Evolutionary conservation across 2,888 invertebrate genomes (phyloP).

Genomic region (Lissonota sp.): DNA sequence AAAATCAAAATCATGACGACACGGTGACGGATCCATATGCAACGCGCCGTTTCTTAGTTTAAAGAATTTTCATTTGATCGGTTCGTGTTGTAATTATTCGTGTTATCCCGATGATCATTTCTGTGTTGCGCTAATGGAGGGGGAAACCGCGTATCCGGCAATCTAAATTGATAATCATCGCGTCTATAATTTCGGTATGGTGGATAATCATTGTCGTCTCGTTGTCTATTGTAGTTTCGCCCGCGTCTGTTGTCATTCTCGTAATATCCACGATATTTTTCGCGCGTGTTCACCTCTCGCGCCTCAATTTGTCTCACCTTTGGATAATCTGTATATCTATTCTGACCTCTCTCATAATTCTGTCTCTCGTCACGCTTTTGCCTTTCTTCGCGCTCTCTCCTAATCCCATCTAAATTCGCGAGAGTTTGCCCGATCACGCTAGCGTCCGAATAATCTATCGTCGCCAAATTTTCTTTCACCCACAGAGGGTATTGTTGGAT

Average conservation of each 20-base stretch:
- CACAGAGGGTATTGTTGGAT: constrained; percentile 22
- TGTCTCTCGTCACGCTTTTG: background rate
- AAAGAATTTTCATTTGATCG: too few species aligned
- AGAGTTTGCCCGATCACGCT: constrained; percentile 2
- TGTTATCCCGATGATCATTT: background rate
- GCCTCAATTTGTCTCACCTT: background rate
- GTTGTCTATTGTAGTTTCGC: too few species aligned
- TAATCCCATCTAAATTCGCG: constrained; percentile 30
- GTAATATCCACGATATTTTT: background rate
- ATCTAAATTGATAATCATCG: too few species aligned
- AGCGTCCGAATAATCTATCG: constrained; percentile 14
- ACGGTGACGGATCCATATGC: background rate
- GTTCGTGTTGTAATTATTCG: too few species aligned
- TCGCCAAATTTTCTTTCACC: constrained; percentile 29
- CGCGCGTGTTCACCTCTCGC: too few species aligned
- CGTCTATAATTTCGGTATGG: too few species aligned
- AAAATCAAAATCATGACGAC: background rate
- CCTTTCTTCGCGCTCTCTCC: background rate
- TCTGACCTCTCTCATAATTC: background rate
- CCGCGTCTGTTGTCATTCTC: background rate
- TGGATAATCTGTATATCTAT: background rate
- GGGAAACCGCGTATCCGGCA: background rate
- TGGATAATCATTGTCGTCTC: too few species aligned
- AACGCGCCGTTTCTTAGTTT: too few species aligned
- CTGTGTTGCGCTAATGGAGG: background rate